These are phyloP conservation scores for Cydia pomonella DNA, from an alignment of 1,140 invertebrate species.

Conservation along the genomic window DNA sequence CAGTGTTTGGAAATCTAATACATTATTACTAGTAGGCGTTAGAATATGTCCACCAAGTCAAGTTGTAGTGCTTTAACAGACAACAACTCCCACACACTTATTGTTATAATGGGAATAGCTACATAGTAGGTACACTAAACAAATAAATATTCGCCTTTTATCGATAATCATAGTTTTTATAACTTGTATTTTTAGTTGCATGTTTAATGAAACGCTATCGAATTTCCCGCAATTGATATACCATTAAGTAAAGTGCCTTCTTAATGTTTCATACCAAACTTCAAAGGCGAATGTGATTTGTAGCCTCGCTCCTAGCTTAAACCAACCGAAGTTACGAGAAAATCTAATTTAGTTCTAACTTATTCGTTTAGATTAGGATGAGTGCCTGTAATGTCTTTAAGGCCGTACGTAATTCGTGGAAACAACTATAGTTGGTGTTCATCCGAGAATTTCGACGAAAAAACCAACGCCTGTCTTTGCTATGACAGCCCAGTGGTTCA, in stretches of 20 bases:
- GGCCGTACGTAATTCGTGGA: background rate
- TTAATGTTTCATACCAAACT: background rate
- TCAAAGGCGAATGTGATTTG: slow-evolving; percentile 16
- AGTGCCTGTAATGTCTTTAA: background rate
- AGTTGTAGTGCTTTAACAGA: background rate
- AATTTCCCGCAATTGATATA: background rate
- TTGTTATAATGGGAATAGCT: background rate
- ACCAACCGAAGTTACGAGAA: background rate
- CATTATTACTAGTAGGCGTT: background rate
- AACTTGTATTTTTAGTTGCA: background rate
- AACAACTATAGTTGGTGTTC: background rate
- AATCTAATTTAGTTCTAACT: slow-evolving; percentile 7
- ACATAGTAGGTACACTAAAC: background rate
- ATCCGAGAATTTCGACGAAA: background rate
- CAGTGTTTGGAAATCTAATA: background rate
- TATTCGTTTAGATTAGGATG: slow-evolving; percentile 11
- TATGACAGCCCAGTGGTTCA: slow-evolving; percentile 2
- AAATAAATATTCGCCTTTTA: background rate
- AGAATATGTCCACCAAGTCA: background rate
- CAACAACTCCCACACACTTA: background rate
- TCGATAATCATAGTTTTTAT: background rate
- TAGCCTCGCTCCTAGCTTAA: slow-evolving; percentile 7
- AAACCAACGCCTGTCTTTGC: background rate
- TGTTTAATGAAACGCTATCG: background rate
- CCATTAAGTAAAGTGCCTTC: slow-evolving; percentile 8